Base-by-base conservation (phyloP, 2,113 vertebrate species). In the Poeciliopsis occidentalis region DNA sequence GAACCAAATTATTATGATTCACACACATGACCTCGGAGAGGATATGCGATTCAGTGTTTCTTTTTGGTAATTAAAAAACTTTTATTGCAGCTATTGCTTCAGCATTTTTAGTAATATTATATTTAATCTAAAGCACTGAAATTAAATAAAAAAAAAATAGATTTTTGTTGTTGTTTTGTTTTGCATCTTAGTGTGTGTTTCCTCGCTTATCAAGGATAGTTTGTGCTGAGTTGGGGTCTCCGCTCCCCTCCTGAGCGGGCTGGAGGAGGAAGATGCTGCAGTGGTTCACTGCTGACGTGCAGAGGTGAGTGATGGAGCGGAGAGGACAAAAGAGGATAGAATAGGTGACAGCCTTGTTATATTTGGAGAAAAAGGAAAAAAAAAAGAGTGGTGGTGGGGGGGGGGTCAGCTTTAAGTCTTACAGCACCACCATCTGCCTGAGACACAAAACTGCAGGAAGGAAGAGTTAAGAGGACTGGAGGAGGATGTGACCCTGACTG, bases 391-490 rank as follows among this genome's bases (percentile, higher is more conserved):
- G 29, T 29, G 29, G 1, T 11, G 47, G 70, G 71, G 67, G 74
- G 24, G 19, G 19, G 17, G 6, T 22, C 22, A 77, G 84, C 82
- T 79, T 82, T n/a, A 93, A 88, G 87, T 92, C 90, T 91, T 90
- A 88, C 80, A 94, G 94, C 93, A 93, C 94, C 94, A 92, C 93
- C 93, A 87, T 76, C 92, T 94, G 93, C 78, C 79, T 57, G 78
- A 86, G 81, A 12, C 4, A 41, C 51, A 73, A 70, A 84, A 94
- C 83, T 92, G 90, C 93, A 94, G 51, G 47, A 15, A 67, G 78
- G 79, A 74, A n/a, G 69, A 57, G 41, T 4, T 74, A 73, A 60
- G 60, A 77, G 60, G 81, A 84, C 34, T 5, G 44, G 13, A 79
- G 81, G 78, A 85, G 80, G 87, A 88, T 85, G 85, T 90, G 90